These are phyloP conservation scores for Thecophora atra DNA, from an alignment of 2,888 invertebrate genomes.

Conservation along the genomic window DNA sequence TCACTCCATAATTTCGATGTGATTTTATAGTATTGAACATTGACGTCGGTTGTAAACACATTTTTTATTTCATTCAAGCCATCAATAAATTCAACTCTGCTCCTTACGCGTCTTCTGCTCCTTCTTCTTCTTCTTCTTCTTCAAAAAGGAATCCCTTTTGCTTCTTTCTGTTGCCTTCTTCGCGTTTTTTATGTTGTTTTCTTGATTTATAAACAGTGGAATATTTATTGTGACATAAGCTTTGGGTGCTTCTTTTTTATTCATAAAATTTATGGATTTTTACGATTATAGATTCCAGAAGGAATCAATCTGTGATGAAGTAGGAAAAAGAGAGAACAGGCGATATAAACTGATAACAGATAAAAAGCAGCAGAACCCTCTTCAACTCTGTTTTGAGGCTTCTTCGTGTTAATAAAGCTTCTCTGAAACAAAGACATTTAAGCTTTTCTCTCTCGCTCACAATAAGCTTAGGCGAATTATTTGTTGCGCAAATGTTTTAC, in stretches of 20 bases:
- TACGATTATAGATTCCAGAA: no score
- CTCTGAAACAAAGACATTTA: not conserved
- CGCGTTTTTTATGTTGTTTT: no score
- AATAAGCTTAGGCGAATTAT: conserved; percentile 24
- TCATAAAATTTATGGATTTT: not conserved
- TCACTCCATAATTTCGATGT: not conserved
- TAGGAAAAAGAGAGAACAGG: no score
- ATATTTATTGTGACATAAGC: not conserved
- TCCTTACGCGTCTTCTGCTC: not conserved
- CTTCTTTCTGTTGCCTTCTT: not conserved
- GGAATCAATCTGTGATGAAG: no score
- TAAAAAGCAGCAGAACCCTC: not conserved
- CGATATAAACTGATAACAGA: not conserved
- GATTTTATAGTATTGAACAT: not conserved
- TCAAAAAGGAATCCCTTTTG: no score
- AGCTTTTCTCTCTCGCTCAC: not conserved
- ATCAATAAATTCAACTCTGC: not conserved
- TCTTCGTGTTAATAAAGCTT: not conserved
- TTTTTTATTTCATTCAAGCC: not conserved
- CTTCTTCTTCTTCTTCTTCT: not conserved
- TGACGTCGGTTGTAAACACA: not conserved
- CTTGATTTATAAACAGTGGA: not conserved
- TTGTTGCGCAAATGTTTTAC: conserved; percentile 27
- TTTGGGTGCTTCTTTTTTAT: not conserved
- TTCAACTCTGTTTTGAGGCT: not conserved